Base-by-base conservation (phyloP, 2,797 vertebrate species). In the Pyrrhura leucotis region DNA sequence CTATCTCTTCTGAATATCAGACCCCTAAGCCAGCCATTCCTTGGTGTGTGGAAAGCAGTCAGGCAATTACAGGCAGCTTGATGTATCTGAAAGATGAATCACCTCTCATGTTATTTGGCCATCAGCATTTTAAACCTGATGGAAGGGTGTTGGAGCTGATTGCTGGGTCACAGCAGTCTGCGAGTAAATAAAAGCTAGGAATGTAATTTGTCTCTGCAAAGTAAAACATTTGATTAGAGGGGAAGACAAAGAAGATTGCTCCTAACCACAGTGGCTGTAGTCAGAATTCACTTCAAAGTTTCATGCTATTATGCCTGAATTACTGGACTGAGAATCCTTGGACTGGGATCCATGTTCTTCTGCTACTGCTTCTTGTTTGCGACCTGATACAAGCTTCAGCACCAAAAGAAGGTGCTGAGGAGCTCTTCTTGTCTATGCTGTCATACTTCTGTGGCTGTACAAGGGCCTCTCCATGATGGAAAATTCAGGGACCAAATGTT, bases 181-280 rank as follows among this genome's bases (percentile, higher is more conserved):
- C 0, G 1, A 80, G 85, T 96, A 96, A 94, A 90, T 87, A 91
- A 88, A 88, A 88, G 72, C 89, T 85, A 56, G 83, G 74, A 90
- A 93, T 78, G 79, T 67, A 69, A 91, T 94, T 92, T 89, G 62
- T 92, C 82, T 90, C 84, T 81, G 40, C 76, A 63, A 94, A 95
- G 61, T 81, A 86, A 92, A 93, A 81, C 69, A 67, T 93, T 85
- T 88, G 69, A 88, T 92, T 75, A 88, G 83, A 90, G 42, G 47
- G 63, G 45, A 89, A 95, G 72, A 39, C 89, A 92, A 74, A 90
- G 78, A 77, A 90, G 90, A 87, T 71, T 74, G 48, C 53, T 90
- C 61, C 68, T 94, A 65, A 78, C 33, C 40, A 50, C 28, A 0
- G n/a, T 33, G 54, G 21, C 72, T 89, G 72, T 42, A 80, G 48